Evolutionary conservation across 2,113 vertebrate genomes (phyloP).

Genomic region (Pseudorectes ferrugineus): DNA sequence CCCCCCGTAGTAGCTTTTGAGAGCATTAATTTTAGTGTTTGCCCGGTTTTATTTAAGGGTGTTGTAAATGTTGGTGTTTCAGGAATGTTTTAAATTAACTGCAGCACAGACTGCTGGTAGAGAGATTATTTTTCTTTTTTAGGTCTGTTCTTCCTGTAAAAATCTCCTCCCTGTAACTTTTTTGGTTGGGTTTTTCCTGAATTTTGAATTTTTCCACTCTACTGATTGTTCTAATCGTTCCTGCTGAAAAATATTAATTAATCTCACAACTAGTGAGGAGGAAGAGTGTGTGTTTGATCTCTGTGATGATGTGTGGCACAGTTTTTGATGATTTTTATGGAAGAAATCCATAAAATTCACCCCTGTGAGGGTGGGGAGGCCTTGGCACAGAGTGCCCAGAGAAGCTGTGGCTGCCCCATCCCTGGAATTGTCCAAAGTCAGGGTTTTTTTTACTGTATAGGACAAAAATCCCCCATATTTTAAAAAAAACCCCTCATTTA

Average conservation of each 20-base stretch:
- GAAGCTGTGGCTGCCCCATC: neutral
- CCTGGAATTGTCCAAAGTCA: neutral
- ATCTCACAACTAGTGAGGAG: neutral
- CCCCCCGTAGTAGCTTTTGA: neutral
- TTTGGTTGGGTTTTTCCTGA: neutral
- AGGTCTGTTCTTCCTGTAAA: neutral
- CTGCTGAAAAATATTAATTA: neutral
- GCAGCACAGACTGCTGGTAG: neutral
- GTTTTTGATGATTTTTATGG: neutral
- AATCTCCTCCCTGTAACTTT: neutral
- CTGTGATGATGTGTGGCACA: neutral
- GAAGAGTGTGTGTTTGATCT: neutral
- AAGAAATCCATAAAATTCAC: neutral
- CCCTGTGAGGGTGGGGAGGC: neutral
- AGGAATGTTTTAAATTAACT: neutral
- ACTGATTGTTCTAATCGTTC: rapidly evolving
- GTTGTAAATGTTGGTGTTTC: neutral
- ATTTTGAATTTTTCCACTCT: neutral
- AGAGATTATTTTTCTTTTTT: neutral
- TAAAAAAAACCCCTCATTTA: neutral
- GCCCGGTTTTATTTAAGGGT: neutral
- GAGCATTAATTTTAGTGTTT: rapidly evolving
- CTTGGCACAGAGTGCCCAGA: neutral
- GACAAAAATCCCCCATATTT: neutral
- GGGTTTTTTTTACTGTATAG: neutral